phyloP scores from a whole-genome alignment of 92 coral and sea anemone species.

The Phenganax subtilis region DNA sequence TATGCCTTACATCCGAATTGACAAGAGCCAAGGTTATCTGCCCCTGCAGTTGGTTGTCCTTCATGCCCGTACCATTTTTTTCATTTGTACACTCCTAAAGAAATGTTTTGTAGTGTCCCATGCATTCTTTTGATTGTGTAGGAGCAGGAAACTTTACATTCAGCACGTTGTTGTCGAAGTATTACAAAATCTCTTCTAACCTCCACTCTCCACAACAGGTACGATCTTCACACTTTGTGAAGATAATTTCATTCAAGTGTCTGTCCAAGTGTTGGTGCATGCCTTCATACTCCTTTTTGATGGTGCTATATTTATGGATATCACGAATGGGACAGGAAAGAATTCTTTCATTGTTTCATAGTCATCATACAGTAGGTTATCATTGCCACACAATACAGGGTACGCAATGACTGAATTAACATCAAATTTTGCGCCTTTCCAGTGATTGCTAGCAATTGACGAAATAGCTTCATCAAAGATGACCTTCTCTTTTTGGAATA shows the following conservation, averaged over 20 bases:
- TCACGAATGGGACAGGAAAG: constrained; percentile 13
- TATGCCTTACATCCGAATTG: not conserved
- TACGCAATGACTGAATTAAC: constrained; percentile 7
- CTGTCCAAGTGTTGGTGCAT: constrained; percentile 34
- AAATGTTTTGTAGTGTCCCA: not conserved
- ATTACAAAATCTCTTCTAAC: not conserved
- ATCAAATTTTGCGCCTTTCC: constrained; percentile 22
- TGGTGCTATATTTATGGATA: not conserved
- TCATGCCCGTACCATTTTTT: not conserved
- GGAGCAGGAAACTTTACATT: constrained; percentile 5
- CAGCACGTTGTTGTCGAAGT: not conserved
- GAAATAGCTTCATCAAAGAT: constrained; percentile 31
- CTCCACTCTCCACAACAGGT: not conserved
- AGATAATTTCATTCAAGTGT: not conserved
- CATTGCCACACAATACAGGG: constrained; percentile 20
- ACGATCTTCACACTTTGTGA: not conserved
- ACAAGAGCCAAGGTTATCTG: constrained; percentile 3
- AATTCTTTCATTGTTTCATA: constrained; percentile 23
- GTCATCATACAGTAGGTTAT: constrained; percentile 13
- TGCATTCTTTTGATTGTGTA: not conserved
- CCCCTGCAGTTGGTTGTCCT: not conserved
- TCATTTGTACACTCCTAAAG: not conserved
- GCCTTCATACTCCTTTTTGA: not conserved
- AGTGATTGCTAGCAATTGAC: not conserved
- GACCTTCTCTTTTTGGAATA: constrained; percentile 10